phyloP scores from a whole-genome alignment of 2,113 vertebrate species.

The Arvicanthis niloticus region DNA sequence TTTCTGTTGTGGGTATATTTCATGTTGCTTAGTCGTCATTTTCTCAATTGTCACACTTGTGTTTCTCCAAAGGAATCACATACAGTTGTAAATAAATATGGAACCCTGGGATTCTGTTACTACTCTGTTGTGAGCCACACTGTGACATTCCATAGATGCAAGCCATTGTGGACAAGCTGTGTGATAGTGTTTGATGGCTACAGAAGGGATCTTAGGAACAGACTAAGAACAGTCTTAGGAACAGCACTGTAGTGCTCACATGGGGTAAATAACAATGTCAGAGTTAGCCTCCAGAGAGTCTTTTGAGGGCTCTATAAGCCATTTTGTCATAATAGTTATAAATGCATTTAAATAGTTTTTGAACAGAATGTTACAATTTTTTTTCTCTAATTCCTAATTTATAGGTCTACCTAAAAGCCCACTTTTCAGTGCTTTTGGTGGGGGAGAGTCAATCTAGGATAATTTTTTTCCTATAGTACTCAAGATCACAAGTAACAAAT shows the following conservation, averaged over 20 bases:
- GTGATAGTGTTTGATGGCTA: not conserved
- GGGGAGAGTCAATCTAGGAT: not conserved
- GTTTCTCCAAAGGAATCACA: not conserved
- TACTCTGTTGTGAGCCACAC: not conserved
- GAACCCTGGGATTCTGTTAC: not conserved
- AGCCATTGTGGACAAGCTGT: not conserved
- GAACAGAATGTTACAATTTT: conserved; percentile 12
- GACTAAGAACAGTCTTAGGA: too few relatives aligned
- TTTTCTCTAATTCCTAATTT: conserved; percentile 29
- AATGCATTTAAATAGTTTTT: conserved; percentile 42
- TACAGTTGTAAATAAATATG: not conserved
- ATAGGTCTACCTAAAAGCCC: conserved; percentile 16
- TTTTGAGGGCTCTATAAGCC: not conserved
- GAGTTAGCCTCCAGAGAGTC: conserved; percentile 4
- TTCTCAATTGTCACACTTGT: not conserved
- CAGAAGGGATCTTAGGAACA: not conserved
- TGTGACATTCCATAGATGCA: not conserved
- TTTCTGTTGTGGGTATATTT: conserved; percentile 12
- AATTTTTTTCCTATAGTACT: conserved; percentile 37
- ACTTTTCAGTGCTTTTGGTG: conserved; percentile 14
- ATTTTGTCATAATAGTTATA: not conserved
- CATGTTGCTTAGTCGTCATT: not conserved
- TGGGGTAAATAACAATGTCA: not conserved
- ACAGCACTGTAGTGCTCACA: not conserved
- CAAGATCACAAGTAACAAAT: not conserved